Conservation (phyloP, 2,888 invertebrate genomes). For the Exephanes ischioxanthus region DNA sequence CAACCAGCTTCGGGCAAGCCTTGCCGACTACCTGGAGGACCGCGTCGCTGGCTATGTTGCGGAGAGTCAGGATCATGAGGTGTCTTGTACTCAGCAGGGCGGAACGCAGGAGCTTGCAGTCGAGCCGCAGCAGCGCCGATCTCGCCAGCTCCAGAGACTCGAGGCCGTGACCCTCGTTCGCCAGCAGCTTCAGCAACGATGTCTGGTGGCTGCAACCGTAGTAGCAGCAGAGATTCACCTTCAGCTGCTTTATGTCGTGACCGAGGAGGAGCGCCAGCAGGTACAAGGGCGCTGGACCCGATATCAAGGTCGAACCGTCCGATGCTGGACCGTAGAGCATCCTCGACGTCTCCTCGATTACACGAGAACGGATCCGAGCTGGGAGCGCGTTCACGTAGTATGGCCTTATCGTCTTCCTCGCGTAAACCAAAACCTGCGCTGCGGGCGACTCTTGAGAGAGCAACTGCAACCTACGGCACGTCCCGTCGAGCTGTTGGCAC, state of each 20-base stretch:
- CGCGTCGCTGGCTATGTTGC: constrained; percentile 84
- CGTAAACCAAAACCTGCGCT: constrained; percentile 80
- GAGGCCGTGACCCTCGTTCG: constrained; percentile 82
- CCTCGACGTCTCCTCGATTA: constrained; percentile 83
- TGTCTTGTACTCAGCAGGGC: constrained; percentile 82
- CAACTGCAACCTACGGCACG: constrained; percentile 83
- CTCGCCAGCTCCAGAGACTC: constrained; percentile 83
- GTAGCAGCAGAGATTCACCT: constrained; percentile 85
- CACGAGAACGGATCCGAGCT: constrained; percentile 81
- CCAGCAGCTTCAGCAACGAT: constrained; percentile 82
- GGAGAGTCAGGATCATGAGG: constrained; percentile 82
- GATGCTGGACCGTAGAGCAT: constrained; percentile 81
- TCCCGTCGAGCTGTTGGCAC: constrained; percentile 83
- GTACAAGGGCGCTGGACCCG: constrained; percentile 83
- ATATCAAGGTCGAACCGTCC: constrained; percentile 81
- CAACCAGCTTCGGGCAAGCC: constrained; percentile 82
- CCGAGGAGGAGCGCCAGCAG: constrained; percentile 83
- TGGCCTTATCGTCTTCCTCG: constrained; percentile 82
- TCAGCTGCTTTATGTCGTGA: constrained; percentile 82
- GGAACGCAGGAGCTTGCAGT: constrained; percentile 82
- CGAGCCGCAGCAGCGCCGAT: constrained; percentile 83
- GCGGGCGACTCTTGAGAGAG: constrained; percentile 83
- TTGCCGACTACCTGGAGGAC: constrained; percentile 83
- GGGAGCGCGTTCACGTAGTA: constrained; percentile 83
- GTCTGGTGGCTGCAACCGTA: constrained; percentile 85